Base-by-base conservation (phyloP, 1,140 invertebrate species). In the Dendroctonus ponderosae region DNA sequence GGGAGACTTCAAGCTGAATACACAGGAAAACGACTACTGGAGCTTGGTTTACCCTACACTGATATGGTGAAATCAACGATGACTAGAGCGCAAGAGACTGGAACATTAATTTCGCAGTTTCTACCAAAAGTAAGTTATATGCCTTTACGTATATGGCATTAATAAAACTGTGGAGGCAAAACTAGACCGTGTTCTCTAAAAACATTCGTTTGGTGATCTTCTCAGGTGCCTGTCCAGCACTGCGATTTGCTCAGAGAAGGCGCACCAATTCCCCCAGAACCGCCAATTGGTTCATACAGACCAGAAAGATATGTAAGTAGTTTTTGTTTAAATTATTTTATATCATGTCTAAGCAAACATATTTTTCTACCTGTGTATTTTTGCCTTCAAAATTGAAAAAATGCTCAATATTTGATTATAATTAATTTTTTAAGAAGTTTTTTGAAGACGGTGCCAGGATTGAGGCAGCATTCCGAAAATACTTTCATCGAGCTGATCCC, bases 381-480 rank as follows among this genome's bases (percentile, higher is more conserved):
- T 48, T n/a, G 11, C 1, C 14, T 0, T 48, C 0, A 48, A 46
- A 46, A 46, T 46, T 46, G 2, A 11, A 46, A n/a, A 26, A 26
- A 26, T 3, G 3, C 26, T 1, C 26, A 1, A 26, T 26, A 26
- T 26, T 26, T 26, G 26, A 26, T 26, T 26, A 3, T 26, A 26
- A 26, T 26, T 26, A 26, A 26, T 26, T 64, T 59, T 70, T 82
- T 78, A 82, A 92, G 89, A 86, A 98, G 93, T 97, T 95, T 82
- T 93, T 87, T 79, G 85, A 90, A 78, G 96, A 99, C 80, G 92
- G 96, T n/a, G 88, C 94, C 0, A 83, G 97, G 68, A 99, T 99
- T 72, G 97, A 99, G 82, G 93, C 95, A 5, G 97, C 91, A 6
- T 99, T 98, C 80, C 82, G 96, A 52, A 89, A 91, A 72, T 96